Evolutionary conservation across 2,797 vertebrate species (phyloP).

Genomic region (Esox masquinongy): DNA sequence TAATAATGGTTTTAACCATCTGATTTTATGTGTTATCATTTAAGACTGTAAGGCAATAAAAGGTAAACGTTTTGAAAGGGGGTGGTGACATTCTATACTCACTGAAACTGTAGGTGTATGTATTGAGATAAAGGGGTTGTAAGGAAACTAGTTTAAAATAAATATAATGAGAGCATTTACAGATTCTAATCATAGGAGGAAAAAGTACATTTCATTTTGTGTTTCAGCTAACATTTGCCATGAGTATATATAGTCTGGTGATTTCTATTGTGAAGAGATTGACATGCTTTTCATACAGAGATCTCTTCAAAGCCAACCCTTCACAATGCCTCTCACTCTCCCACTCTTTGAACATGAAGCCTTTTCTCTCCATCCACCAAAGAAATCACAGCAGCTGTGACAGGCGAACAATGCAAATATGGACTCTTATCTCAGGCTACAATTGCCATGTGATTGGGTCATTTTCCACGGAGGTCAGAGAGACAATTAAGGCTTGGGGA

Average conservation of each 20-base stretch:
- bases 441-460: slow-evolving; percentile 55
- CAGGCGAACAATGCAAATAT: slow-evolving; percentile 54
- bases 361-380: slow-evolving; percentile 26
- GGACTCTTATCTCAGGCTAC: slow-evolving; percentile 65
- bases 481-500: slow-evolving; percentile 69
- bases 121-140: neutral
- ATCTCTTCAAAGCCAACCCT: slow-evolving; percentile 8
- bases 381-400: slow-evolving; percentile 42
- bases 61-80: too few relatives aligned
- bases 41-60: neutral
- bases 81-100: too few relatives aligned
- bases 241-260: slow-evolving; percentile 3
- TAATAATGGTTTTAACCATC: too few relatives aligned
- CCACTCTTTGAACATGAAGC: slow-evolving; percentile 29
- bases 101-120: too few relatives aligned
- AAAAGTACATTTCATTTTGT: too few relatives aligned
- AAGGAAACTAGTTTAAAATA: neutral
- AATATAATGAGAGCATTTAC: neutral
- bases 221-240: neutral
- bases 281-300: neutral
- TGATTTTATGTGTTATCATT: neutral
- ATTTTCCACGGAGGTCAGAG: slow-evolving; percentile 62
- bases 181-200: neutral
- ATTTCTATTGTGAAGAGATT: slow-evolving; percentile 9
- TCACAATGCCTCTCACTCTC: slow-evolving; percentile 19